Conservation (phyloP, 2,797 vertebrate genomes). For the Halcyon smyrnensis region DNA sequence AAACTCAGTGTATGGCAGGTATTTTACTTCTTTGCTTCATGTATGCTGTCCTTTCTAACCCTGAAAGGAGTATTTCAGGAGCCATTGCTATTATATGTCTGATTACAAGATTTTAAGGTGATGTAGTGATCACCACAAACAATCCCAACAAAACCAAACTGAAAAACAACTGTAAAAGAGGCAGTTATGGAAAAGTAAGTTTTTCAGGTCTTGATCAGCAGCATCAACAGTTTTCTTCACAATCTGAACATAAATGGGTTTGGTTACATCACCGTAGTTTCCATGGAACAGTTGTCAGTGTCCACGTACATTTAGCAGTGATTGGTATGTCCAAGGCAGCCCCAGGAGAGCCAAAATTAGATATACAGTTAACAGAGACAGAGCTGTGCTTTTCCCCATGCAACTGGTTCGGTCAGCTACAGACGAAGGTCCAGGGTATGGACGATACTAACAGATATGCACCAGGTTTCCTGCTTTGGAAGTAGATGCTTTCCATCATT, state of each 20-base stretch:
- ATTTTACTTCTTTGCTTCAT: neutral
- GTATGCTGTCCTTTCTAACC: neutral
- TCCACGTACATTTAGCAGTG: neutral
- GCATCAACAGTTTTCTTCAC: neutral
- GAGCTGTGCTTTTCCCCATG: neutral
- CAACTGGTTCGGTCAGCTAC: neutral
- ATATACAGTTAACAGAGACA: neutral
- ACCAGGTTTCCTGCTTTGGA: neutral
- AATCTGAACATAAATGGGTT: neutral
- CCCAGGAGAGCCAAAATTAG: neutral
- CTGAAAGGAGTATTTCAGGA: neutral
- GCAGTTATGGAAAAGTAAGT: neutral
- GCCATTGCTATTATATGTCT: neutral
- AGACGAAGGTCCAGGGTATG: neutral
- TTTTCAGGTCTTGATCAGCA: neutral
- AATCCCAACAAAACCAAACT: neutral
- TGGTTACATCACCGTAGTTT: neutral
- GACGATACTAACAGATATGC: accelerated
- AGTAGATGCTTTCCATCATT: neutral
- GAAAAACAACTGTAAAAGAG: neutral
- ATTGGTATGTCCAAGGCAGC: neutral
- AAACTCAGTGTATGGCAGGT: neutral
- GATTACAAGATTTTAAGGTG: neutral
- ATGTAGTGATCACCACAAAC: neutral
- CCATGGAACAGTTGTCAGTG: neutral